phyloP scores from a whole-genome alignment of 2,888 invertebrate species.

The Bombylius major region DNA sequence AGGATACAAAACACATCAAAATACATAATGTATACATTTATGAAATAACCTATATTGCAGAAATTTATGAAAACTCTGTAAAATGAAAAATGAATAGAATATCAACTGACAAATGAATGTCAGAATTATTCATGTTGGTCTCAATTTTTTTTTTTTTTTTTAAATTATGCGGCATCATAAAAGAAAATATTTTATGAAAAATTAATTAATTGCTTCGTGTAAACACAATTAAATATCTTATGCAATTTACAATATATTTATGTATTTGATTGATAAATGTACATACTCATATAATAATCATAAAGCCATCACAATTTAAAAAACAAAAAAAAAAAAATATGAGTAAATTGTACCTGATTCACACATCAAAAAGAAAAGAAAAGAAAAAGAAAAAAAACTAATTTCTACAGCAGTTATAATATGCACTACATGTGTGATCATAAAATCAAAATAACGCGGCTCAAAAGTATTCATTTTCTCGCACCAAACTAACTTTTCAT shows the following conservation, averaged over 20 bases:
- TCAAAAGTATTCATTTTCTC: background rate
- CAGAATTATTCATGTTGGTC: slow-evolving; percentile 9
- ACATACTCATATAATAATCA: too few species aligned
- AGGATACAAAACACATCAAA: too few species aligned
- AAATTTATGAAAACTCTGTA: too few species aligned
- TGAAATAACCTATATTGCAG: too few species aligned
- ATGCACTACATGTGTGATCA: background rate
- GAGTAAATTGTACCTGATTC: too few species aligned
- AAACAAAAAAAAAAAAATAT: too few species aligned
- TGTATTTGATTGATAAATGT: too few species aligned
- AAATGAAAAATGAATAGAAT: background rate
- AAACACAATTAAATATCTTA: background rate
- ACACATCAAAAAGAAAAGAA: too few species aligned
- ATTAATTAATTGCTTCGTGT: background rate
- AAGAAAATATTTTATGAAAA: background rate
- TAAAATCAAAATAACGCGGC: background rate
- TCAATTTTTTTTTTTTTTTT: slow-evolving; percentile 3
- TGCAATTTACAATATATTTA: too few species aligned
- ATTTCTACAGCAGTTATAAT: background rate
- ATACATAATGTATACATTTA: too few species aligned
- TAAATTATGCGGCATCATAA: background rate
- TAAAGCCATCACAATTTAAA: too few species aligned
- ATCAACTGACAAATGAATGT: slow-evolving; percentile 11
- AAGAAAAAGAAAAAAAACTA: too few species aligned
- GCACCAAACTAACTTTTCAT: background rate